Percentiles rank a stretch among this genome's conserved stretches.
Evolutionary conservation across 2,888 invertebrate species (phyloP).

Genomic region (Tridacna gigas): DNA sequence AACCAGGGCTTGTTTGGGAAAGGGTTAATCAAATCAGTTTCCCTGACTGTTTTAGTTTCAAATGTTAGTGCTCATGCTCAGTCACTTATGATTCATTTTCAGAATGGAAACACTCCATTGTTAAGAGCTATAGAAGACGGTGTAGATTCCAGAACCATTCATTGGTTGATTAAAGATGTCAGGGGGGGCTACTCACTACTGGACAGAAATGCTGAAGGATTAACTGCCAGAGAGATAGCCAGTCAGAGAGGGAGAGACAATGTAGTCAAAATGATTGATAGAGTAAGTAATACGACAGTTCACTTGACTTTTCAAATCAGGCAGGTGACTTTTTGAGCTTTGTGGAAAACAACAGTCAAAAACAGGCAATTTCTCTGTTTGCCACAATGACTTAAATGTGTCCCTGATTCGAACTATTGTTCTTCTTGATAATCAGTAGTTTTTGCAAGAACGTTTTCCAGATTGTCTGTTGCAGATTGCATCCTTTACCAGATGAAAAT

Average conservation of each 20-base stretch:
- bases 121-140: constrained; percentile 75
- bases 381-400: not conserved
- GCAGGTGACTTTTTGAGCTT: not conserved
- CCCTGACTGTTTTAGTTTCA: too few species aligned
- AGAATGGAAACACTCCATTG: constrained; percentile 78
- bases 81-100: not conserved
- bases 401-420: not conserved
- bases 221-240: constrained; percentile 73
- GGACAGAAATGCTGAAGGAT: constrained; percentile 74
- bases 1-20: too few species aligned
- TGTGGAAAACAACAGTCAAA: not conserved
- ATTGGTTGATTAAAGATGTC: constrained; percentile 69
- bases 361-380: not conserved
- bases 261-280: constrained; percentile 72
- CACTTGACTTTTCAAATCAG: not conserved
- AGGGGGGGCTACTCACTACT: constrained; percentile 68
- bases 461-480: not conserved
- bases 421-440: not conserved
- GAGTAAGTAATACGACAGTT: constrained; percentile 59
- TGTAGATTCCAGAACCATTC: constrained; percentile 68
- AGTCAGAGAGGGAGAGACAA: constrained; percentile 61
- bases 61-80: too few species aligned
- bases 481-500: too few species aligned
- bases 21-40: too few species aligned
- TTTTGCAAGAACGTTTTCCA: not conserved